Base-by-base conservation (phyloP, 2,797 vertebrate species). In the Myotis findleyi region DNA sequence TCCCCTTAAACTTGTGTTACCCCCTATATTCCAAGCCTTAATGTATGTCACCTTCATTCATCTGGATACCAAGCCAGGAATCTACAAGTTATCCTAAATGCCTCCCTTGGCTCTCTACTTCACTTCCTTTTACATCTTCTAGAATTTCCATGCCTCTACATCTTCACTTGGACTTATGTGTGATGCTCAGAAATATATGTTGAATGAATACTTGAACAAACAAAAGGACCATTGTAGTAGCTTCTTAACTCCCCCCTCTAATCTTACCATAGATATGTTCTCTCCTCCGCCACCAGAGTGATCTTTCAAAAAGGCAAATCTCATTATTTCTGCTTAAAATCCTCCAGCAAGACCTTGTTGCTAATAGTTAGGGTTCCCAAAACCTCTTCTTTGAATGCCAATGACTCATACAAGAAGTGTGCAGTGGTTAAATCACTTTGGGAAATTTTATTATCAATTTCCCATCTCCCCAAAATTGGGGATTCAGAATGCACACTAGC, bases 301-400 rank as follows among this genome's bases (percentile, higher is more conserved):
- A 57, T 69, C 90, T 88, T 96, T 93, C 47, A 76, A n/a, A 84
- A 77, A 71, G 36, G 55, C n/a, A 82, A 27, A 64, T 71, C 44
- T 92, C 36, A 18, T 86, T 44, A 51, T 77, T 66, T 93, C 76
- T 91, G 25, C n/a, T 77, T 62, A 83, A 94, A 94, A 62, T 71
- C 55, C 51, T 80, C 73, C n/a, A 38, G 23, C 36, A 53, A 41
- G 62, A 47, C 64, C 55, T 80, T 25, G 53, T 79, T 95, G 75
- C 87, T 89, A 41, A 44, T 72, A 80, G 75, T 69, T 69, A 94
- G 77, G 68, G 7, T 53, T n/a, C 59, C 59, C 38, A 79, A 69
- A 57, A 36, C 62, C 87, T 91, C 30, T 71, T 81, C n/a, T 11
- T 87, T 75, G 30, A 69, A 79, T 1, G 2, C 44, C 69, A 89